Conservation (phyloP, 1,140 invertebrate species). For the Micrasema longulum region DNA sequence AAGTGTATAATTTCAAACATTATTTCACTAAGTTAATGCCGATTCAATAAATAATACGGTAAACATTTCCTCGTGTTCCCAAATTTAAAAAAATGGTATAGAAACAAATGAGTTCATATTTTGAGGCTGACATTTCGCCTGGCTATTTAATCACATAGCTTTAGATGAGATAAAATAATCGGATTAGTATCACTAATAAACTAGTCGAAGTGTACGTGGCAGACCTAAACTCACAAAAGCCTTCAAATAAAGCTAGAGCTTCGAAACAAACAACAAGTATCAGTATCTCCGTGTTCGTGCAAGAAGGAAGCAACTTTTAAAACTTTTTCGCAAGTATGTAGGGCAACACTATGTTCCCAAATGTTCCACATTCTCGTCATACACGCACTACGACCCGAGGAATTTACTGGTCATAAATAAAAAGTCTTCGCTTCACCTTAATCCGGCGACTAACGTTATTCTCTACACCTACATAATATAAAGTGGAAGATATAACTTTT, state of each 20-base stretch:
- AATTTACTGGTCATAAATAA: slow-evolving; percentile 36
- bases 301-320: slow-evolving; percentile 9
- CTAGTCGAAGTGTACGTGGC: slow-evolving; percentile 7
- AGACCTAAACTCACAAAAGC: slow-evolving; percentile 12
- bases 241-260: slow-evolving; percentile 17
- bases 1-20: no score
- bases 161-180: no score
- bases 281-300: slow-evolving; percentile 24
- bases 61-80: no score
- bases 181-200: slow-evolving; percentile 2
- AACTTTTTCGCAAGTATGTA: slow-evolving; percentile 21
- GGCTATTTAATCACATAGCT: no score
- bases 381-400: slow-evolving; percentile 11
- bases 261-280: slow-evolving; percentile 15
- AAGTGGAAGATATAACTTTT: slow-evolving; percentile 13
- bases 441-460: slow-evolving; percentile 24
- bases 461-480: slow-evolving; percentile 2
- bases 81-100: no score
- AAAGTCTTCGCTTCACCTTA: slow-evolving; percentile 32
- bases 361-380: slow-evolving; percentile 27
- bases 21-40: no score
- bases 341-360: slow-evolving; percentile 11
- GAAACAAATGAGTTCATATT: no score
- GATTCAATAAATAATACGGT: no score
- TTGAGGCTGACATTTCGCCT: no score